phyloP scores from a whole-genome alignment of 2,797 vertebrate genomes.

The Chaunax sp. region DNA sequence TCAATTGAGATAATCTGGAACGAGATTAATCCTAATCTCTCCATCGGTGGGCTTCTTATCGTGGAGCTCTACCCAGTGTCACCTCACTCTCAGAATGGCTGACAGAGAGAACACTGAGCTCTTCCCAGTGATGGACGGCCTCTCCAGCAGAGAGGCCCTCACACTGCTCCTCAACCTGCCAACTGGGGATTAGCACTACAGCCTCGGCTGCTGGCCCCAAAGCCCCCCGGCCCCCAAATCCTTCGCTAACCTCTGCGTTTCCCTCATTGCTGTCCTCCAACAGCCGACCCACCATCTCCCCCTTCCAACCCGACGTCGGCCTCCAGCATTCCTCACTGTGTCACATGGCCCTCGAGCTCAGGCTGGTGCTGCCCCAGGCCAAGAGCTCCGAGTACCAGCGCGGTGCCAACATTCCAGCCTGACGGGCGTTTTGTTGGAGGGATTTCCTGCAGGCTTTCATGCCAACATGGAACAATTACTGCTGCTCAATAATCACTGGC shows the following conservation, averaged over 20 bases:
- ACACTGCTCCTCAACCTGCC: constrained; percentile 68
- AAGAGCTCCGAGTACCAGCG: constrained; percentile 52
- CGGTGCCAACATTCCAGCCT: constrained; percentile 80
- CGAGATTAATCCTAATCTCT: background rate
- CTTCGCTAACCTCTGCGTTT: constrained; percentile 53
- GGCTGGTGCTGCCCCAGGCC: constrained; percentile 38
- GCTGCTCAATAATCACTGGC: constrained; percentile 59
- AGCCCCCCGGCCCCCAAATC: constrained; percentile 34
- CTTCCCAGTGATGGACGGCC: constrained; percentile 62
- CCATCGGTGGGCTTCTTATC: constrained; percentile 4
- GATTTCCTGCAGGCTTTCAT: constrained; percentile 81
- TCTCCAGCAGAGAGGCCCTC: constrained; percentile 61
- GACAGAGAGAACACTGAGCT: constrained; percentile 60
- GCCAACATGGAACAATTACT: constrained; percentile 73
- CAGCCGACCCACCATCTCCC: constrained; percentile 14
- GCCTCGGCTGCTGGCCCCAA: constrained; percentile 54
- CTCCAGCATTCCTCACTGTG: constrained; percentile 62
- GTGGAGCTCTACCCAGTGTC: background rate
- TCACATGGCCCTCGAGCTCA: constrained; percentile 60
- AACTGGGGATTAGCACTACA: constrained; percentile 76
- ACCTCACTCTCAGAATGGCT: constrained; percentile 42
- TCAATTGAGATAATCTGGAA: constrained; percentile 4
- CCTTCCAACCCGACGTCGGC: constrained; percentile 28
- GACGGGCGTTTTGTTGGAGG: constrained; percentile 76
- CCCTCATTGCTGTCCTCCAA: constrained; percentile 49